Base-by-base conservation (phyloP, 37 sponge, comb jelly and placozoan species). In the Cliona cf. orientalis region DNA sequence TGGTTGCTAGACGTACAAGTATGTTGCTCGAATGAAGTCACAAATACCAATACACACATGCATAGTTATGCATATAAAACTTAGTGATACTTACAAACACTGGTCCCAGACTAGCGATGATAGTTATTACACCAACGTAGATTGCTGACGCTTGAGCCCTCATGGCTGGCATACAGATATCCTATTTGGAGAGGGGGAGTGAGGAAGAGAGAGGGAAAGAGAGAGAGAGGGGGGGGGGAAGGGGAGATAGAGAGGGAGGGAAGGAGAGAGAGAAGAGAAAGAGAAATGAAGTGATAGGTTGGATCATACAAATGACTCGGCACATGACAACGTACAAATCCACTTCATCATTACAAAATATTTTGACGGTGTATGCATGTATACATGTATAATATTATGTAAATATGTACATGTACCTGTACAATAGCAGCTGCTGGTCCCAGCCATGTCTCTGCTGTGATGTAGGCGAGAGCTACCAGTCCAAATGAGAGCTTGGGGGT, bases 371-470 rank as follows among this genome's bases (percentile, higher is more conserved):
- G n/a, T n/a, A n/a, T n/a, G n/a, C n/a, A n/a, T n/a, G n/a, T n/a
- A n/a, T n/a, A n/a, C n/a, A 4, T 59, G 11, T 59, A 49, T 49
- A 11, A 17, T 49, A 49, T 11, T 28, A 62, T 62, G 25, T 9
- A 68, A 23, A 28, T 68, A 37, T 25, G 32, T 22, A 36, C 31
- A 75, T 68, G 6, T 58, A 92, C 93, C 78, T 92, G 93, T 17
- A 88, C 93, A 71, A 92, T 81, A 28, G 93, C 89, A 31, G 93
- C 93, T 44, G 93, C 93, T 40, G 94, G 90, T 67, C 90, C 90
- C n/a, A 95, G 75, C 95, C 95, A 95, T 6, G 95, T 95, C 58
- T 95, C 95, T 19, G 95, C 95, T 28, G 95, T 95, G 62, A 95
- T 38, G 49, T 89, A 91, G 29, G 98, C 95, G 28, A 92, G 21